Percentiles rank a stretch among this genome's conserved stretches.
phyloP scores from a whole-genome alignment of 2,888 invertebrate species.

The Orchestes rusci region DNA sequence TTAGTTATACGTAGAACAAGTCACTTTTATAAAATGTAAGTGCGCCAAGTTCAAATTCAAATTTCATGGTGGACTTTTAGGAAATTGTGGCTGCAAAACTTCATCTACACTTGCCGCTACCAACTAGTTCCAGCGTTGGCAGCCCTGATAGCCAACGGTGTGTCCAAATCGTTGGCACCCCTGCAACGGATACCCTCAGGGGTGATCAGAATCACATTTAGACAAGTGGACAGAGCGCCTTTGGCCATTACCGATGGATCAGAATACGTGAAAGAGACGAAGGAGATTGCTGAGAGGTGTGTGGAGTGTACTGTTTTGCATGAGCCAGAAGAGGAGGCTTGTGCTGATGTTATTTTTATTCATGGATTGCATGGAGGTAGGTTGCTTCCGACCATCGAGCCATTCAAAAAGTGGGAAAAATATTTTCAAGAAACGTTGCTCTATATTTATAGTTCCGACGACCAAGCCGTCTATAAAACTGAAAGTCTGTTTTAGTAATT shows the following conservation, averaged over 20 bases:
- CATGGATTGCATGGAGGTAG: constrained; percentile 72
- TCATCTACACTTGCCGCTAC: constrained; percentile 25
- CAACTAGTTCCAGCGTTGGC: constrained; percentile 39
- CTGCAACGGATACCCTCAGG: constrained; percentile 36
- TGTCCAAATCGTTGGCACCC: constrained; percentile 40
- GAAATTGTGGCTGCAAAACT: constrained; percentile 35
- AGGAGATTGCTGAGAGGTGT: constrained; percentile 36
- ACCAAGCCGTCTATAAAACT: too few species aligned
- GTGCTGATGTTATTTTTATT: constrained; percentile 71
- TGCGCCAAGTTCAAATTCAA: too few species aligned
- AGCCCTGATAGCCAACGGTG: constrained; percentile 40
- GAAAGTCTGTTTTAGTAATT: too few species aligned
- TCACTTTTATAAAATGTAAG: too few species aligned
- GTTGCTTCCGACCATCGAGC: too few species aligned
- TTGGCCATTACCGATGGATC: neutral
- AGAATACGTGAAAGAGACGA: neutral
- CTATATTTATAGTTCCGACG: too few species aligned
- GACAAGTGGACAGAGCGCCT: neutral
- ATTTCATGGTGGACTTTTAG: too few species aligned
- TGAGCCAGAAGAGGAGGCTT: constrained; percentile 34
- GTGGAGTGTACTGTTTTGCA: constrained; percentile 41
- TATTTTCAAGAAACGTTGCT: neutral
- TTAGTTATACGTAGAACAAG: too few species aligned
- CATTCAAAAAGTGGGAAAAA: too few species aligned
- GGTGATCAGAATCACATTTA: neutral